phyloP scores from a whole-genome alignment of 2,888 invertebrate species.

The Pterobdella sp. region DNA sequence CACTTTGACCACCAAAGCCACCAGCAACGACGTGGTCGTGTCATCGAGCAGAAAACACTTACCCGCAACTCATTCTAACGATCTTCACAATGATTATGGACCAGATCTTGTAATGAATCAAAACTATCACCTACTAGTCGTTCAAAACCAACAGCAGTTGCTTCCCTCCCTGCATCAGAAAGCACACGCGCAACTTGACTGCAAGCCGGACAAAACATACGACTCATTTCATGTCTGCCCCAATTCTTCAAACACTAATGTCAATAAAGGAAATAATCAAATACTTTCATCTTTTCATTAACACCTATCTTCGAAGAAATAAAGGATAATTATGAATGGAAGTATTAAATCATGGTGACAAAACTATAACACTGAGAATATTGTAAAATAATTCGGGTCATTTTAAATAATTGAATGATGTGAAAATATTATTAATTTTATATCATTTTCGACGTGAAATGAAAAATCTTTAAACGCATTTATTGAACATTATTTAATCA shows the following conservation, averaged over 20 bases:
- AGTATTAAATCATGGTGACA: too few species aligned
- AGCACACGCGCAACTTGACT: not conserved
- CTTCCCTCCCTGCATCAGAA: not conserved
- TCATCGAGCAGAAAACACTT: not conserved
- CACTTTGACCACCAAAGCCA: conserved; percentile 12
- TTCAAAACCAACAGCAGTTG: not conserved
- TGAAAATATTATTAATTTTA: too few species aligned
- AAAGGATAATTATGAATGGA: not conserved
- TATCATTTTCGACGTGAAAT: too few species aligned
- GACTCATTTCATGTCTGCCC: not conserved
- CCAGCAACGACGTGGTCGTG: conserved; percentile 1
- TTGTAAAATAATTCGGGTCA: too few species aligned
- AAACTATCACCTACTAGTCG: not conserved
- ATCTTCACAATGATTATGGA: not conserved
- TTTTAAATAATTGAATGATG: too few species aligned
- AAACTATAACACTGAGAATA: too few species aligned
- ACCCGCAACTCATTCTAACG: not conserved
- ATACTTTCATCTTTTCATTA: too few species aligned
- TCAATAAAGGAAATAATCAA: too few species aligned
- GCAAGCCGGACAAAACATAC: not conserved
- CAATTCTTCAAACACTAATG: not conserved
- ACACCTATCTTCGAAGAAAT: too few species aligned
- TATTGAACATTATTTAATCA: too few species aligned
- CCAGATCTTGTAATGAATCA: conserved; percentile 8
- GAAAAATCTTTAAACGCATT: too few species aligned